These are phyloP conservation scores for Xestia sexstrigata DNA, from an alignment of 2,888 invertebrate genomes.

Conservation along the genomic window DNA sequence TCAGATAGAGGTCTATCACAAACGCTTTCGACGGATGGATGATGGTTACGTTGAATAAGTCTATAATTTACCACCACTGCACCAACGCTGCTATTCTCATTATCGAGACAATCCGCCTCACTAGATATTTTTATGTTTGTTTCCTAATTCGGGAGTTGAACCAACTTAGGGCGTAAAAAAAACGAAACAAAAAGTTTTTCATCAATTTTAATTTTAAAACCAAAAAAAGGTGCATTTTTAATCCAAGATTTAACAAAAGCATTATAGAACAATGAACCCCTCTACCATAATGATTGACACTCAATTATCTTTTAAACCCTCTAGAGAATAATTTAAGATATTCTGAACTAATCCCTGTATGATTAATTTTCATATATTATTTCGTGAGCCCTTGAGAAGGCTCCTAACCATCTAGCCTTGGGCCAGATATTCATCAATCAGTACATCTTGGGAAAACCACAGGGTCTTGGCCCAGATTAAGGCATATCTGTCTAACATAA, in stretches of 20 bases:
- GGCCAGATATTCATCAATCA: conserved; percentile 60
- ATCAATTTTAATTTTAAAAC: conserved; percentile 23
- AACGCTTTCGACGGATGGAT: too few species aligned
- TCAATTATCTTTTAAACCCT: conserved; percentile 47
- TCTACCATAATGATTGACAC: conserved; percentile 47
- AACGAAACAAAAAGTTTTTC: conserved; percentile 13
- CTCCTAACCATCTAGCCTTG: conserved; percentile 31
- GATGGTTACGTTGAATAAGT: too few species aligned
- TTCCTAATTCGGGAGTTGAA: not conserved
- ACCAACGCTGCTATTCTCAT: too few species aligned
- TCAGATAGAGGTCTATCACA: too few species aligned
- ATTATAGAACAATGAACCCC: conserved; percentile 5
- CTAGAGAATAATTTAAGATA: conserved; percentile 36
- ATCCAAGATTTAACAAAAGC: conserved; percentile 4
- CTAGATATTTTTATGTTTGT: not conserved
- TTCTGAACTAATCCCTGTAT: conserved; percentile 45
- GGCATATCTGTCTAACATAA: conserved; percentile 62
- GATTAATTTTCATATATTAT: conserved; percentile 64
- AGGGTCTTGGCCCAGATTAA: conserved; percentile 60
- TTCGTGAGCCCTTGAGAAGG: conserved; percentile 35
- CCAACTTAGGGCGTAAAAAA: not conserved
- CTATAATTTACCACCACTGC: too few species aligned
- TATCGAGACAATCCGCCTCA: not conserved
- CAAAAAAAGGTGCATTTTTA: conserved; percentile 19
- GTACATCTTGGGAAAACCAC: conserved; percentile 61